Evolutionary conservation across 2,113 vertebrate species (phyloP), one percentile per base, ranked within the genome.

Genomic region (Sylvia atricapilla): DNA sequence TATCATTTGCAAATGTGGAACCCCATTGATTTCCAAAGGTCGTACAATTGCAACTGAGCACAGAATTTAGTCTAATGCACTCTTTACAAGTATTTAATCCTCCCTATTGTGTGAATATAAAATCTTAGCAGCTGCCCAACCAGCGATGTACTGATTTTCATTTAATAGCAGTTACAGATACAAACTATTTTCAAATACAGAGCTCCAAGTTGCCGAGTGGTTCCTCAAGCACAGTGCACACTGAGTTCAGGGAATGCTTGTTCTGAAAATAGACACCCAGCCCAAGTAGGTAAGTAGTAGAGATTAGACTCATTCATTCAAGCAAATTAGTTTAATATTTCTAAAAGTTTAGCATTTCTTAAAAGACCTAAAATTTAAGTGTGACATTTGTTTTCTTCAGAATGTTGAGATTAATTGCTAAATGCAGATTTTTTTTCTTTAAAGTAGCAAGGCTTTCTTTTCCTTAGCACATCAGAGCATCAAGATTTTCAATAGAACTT

Each of bases 11-110:
- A 94, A 95, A 84, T 69, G 87, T 84, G 94, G 89, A 94, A 92
- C 90, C 90, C 90, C 80, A 41, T 94, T 93, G 93, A 96, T 96
- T 94, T 95, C 52, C 73, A 84, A 64, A 92, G 83, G 76, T 90
- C 7, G 0, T 49, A 81, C 76, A 77, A 90, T 68, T 90, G 83
- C 73, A 96, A 86, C 60, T 33, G 86, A 93, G 95, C 83, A 64
- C 64, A 68, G 90, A 96, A 78, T 89, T 95, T 92, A 93, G 88
- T 78, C 86, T 90, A 87, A 84, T 93, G 88, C 64, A 81, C 72
- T 78, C 92, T 92, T 94, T 86, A 88, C 85, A 75, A 90, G 70
- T 92, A 68, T 95, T 95, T 96, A 97, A 96, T 96, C 92, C 92
- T 93, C 83, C 78, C 76, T 84, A 84, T 95, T 96, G 93, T 96